A percentile compares a stretch with the other conserved stretches of the same genome.
phyloP scores from a whole-genome alignment of 2,797 vertebrate genomes.

The Pterois miles region DNA sequence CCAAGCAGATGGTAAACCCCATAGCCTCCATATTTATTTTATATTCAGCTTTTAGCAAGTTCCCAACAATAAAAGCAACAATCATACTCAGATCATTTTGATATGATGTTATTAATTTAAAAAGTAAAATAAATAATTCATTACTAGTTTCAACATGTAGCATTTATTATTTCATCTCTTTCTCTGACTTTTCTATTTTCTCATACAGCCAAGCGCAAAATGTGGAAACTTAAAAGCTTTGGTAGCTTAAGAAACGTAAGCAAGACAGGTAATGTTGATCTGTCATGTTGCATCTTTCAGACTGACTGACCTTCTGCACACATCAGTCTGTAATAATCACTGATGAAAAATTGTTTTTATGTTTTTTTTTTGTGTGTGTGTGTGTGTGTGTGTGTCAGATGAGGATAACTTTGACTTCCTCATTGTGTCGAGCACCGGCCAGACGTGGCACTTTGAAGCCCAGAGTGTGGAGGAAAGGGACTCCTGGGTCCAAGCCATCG shows the following conservation, averaged over 20 bases:
- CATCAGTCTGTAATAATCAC: background rate
- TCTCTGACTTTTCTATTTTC: constrained; percentile 50
- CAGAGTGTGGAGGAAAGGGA: constrained; percentile 92
- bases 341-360: background rate
- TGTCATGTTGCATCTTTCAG: background rate
- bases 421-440: constrained; percentile 93
- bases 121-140: background rate
- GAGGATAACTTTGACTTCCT: constrained; percentile 97
- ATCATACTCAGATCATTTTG: background rate
- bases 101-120: background rate
- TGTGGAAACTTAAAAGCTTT: constrained; percentile 99
- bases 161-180: constrained; percentile 28
- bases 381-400: constrained; percentile 78
- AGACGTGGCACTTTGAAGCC: constrained; percentile 96
- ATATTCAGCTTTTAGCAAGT: background rate
- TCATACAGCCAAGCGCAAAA: constrained; percentile 93
- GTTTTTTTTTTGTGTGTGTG: no score
- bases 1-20: constrained; percentile 89
- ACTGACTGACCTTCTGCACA: background rate
- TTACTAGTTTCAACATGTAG: background rate
- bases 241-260: constrained; percentile 99
- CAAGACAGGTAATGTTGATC: constrained; percentile 92
- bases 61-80: background rate
- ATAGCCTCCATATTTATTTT: background rate
- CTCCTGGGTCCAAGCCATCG: constrained; percentile 94